These are phyloP conservation scores for Leucophenga montana DNA, from an alignment of 2,888 invertebrate genomes.

Conservation along the genomic window DNA sequence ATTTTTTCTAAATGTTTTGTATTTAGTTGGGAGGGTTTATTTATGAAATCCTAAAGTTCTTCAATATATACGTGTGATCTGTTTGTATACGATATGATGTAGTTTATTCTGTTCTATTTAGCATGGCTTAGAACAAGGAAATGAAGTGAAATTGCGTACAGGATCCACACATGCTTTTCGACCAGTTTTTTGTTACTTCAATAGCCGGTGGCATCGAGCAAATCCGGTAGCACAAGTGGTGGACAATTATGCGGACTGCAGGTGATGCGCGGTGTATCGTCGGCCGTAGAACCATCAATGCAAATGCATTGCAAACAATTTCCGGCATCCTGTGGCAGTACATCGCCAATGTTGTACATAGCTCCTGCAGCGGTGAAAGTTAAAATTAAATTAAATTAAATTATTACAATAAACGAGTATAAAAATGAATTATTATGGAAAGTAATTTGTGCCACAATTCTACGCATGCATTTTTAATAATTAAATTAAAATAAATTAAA, in stretches of 20 bases:
- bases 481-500: background rate
- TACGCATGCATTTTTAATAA: no score
- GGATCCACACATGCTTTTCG: background rate
- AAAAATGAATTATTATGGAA: no score
- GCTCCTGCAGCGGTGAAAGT: constrained; percentile 74
- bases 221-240: constrained; percentile 71
- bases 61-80: background rate
- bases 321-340: constrained; percentile 80
- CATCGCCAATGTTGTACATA: constrained; percentile 78
- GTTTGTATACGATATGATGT: constrained; percentile 1
- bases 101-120: background rate
- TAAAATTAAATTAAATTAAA: constrained; percentile 18
- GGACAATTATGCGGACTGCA: constrained; percentile 74
- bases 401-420: background rate
- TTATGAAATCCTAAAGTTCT: constrained; percentile 30
- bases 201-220: constrained; percentile 73
- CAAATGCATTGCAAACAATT: constrained; percentile 82
- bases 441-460: no score
- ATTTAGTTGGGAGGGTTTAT: constrained; percentile 12
- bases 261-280: constrained; percentile 72
- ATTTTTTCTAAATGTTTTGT: constrained; percentile 7
- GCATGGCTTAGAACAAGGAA: no score
- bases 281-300: constrained; percentile 75
- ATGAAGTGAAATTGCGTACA: background rate
- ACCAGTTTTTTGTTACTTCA: constrained; percentile 51